phyloP scores from a whole-genome alignment of 1,140 invertebrate genomes.

The Drosophila navojoa region DNA sequence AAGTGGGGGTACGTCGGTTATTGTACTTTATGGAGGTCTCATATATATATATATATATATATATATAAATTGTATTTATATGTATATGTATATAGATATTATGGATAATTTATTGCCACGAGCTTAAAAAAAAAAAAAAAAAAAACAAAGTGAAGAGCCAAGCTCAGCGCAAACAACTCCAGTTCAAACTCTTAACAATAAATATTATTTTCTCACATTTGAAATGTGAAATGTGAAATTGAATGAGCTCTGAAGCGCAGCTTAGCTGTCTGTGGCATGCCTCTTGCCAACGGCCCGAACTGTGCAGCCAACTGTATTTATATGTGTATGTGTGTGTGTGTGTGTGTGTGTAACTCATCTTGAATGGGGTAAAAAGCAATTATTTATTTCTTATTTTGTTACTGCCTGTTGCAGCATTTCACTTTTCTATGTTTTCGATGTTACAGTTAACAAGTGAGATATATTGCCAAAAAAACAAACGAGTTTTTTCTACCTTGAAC shows the following conservation, averaged over 20 bases:
- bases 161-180: background rate
- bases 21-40: constrained; percentile 26
- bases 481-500: too few species aligned
- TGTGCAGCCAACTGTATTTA: constrained; percentile 70
- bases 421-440: constrained; percentile 66
- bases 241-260: constrained; percentile 47
- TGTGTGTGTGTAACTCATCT: constrained; percentile 6
- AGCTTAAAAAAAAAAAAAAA: too few species aligned
- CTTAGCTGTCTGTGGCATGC: constrained; percentile 39
- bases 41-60: background rate
- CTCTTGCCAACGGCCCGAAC: constrained; percentile 44
- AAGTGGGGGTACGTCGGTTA: background rate
- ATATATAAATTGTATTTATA: background rate
- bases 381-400: constrained; percentile 56
- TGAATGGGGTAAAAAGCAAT: constrained; percentile 54
- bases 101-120: constrained; percentile 11
- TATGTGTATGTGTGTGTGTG: background rate
- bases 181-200: constrained; percentile 7
- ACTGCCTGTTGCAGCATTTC: constrained; percentile 59
- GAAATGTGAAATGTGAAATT: constrained; percentile 47
- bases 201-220: constrained; percentile 49
- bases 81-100: background rate
- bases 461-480: constrained; percentile 47
- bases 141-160: constrained; percentile 11
- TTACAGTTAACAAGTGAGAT: constrained; percentile 25